Evolutionary conservation across 2,113 vertebrate genomes (phyloP).

Genomic region (Otis tarda): DNA sequence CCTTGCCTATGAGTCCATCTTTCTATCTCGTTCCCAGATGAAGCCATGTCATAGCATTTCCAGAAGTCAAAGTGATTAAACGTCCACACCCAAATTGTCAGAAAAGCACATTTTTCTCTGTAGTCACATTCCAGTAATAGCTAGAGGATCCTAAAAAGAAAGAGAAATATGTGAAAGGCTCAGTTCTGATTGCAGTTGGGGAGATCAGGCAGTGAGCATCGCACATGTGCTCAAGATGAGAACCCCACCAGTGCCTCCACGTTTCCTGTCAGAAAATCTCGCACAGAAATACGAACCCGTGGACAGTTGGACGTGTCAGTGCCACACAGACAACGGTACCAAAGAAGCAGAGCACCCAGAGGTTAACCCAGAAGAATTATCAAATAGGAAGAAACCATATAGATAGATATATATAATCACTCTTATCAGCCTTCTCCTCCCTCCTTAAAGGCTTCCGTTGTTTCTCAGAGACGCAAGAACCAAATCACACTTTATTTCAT

Average conservation of each 20-base stretch:
- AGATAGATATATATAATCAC: too few species aligned
- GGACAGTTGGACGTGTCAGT: not conserved
- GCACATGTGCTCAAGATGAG: accelerated
- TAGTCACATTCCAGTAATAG: not conserved
- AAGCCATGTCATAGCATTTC: conserved; percentile 22
- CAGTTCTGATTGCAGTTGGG: not conserved
- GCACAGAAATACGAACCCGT: too few species aligned
- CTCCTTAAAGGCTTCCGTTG: not conserved
- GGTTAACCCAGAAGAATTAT: not conserved
- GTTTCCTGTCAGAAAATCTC: not conserved
- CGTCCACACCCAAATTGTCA: not conserved
- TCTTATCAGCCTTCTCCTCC: not conserved
- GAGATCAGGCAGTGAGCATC: not conserved
- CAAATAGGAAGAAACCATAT: not conserved
- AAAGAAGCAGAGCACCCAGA: not conserved
- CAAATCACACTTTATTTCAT: not conserved
- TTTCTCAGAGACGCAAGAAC: not conserved
- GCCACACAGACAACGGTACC: not conserved
- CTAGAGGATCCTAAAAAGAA: not conserved
- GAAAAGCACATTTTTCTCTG: not conserved
- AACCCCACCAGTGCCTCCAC: not conserved
- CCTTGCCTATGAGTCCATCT: conserved; percentile 43
- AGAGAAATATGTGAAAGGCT: not conserved
- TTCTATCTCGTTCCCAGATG: not conserved
- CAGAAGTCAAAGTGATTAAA: not conserved